Evolutionary conservation across 2,888 invertebrate genomes (phyloP).

Genomic region (Acleris sparsana): DNA sequence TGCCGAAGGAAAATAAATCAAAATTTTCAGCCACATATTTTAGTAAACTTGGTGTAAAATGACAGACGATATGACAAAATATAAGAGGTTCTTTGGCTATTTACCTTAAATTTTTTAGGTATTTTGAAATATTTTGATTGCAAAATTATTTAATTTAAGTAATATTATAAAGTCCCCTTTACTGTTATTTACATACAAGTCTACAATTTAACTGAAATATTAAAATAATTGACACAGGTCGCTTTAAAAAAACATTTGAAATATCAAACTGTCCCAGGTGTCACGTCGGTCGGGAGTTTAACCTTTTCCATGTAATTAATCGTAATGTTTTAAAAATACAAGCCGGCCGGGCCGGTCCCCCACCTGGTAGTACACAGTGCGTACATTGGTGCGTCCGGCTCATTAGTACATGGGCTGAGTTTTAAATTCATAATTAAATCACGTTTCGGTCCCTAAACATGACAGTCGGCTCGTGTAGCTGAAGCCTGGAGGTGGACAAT

Average conservation of each 20-base stretch:
- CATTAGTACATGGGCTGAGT: constrained; percentile 6
- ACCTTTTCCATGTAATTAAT: not conserved
- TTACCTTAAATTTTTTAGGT: no score
- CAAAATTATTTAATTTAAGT: no score
- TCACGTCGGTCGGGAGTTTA: not conserved
- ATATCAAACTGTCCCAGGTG: not conserved
- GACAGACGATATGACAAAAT: no score
- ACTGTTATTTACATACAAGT: not conserved
- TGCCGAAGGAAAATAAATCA: no score
- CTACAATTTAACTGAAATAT: not conserved
- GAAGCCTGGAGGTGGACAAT: no score
- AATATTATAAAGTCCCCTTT: no score
- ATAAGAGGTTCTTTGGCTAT: no score
- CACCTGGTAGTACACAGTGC: not conserved
- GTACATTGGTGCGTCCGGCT: not conserved
- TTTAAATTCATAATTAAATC: constrained; percentile 18
- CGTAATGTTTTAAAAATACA: not conserved
- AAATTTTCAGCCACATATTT: no score
- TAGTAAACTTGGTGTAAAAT: no score
- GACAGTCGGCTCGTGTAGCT: not conserved
- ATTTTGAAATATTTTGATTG: no score
- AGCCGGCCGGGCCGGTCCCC: not conserved
- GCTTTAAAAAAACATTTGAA: not conserved
- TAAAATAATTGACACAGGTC: no score
- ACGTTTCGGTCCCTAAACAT: constrained; percentile 1